phyloP scores from a whole-genome alignment of 2,888 invertebrate genomes.

The Macrophya alboannulata region DNA sequence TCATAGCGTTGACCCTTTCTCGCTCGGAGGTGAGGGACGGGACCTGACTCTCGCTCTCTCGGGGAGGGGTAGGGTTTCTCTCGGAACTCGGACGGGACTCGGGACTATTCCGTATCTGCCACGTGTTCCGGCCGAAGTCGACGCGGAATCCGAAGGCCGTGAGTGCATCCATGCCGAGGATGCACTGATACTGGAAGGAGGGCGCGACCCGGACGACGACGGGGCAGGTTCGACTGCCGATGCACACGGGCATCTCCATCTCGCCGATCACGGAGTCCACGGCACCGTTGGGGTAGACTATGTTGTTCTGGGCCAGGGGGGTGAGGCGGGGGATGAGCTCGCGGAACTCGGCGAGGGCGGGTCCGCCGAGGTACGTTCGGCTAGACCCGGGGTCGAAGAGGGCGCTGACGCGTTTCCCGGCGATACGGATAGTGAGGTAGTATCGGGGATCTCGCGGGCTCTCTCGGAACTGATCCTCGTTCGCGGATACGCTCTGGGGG shows the following conservation, averaged over 20 bases:
- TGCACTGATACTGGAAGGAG: neutral
- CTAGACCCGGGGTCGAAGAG: neutral
- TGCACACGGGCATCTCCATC: neutral
- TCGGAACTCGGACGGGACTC: neutral
- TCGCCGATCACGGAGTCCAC: neutral
- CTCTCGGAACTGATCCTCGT: neutral
- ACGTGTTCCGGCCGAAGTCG: neutral
- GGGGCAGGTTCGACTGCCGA: neutral
- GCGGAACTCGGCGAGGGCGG: neutral
- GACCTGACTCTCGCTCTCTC: too few species aligned
- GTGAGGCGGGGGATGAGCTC: too few species aligned
- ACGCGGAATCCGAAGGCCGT: neutral
- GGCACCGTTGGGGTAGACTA: neutral
- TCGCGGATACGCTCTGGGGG: neutral
- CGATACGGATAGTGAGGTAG: neutral
- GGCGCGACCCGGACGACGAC: neutral
- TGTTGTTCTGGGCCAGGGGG: too few species aligned
- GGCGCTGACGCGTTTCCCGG: neutral
- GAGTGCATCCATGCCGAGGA: neutral
- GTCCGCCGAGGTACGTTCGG: neutral
- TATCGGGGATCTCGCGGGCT: neutral
- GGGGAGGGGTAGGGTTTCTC: neutral
- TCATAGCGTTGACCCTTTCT: too few species aligned
- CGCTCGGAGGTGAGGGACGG: too few species aligned
- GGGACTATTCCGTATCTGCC: neutral